Base-by-base conservation (phyloP, 2,113 vertebrate genomes). In the Entosphenus tridentatus region DNA sequence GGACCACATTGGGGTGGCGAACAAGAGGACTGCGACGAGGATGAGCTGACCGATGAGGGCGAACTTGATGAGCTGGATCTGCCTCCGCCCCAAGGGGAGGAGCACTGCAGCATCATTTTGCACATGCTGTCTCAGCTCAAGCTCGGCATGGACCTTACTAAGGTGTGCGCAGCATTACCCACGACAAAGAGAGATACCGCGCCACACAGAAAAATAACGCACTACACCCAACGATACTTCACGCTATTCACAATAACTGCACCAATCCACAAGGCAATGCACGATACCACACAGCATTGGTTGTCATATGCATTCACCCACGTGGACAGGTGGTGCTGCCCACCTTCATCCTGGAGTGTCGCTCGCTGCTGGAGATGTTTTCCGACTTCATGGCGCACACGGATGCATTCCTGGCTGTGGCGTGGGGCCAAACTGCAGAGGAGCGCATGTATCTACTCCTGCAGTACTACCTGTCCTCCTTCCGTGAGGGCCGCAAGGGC, bases 381-480 rank as follows among this genome's bases (percentile, higher is more conserved):
- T 89, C 93, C 0, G 93, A 96, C 77, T 98, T 98, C 78, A 87
- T 98, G 88, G 96, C 92, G 8, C 90, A 98, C 73, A 89, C 93
- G 1, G 89, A 92, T 67, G 84, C 96, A 58, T 95, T 98, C 71
- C 70, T 95, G 69, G 77, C 86, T 62, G 85, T 98, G 78, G 79
- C 87, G 0, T 80, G 82, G 1, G 93, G 90, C 78, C 2, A 73
- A 69, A 83, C 74, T 69, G 77, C 89, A 0, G 87, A 96, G 76
- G 89, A 93, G 71, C 85, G 93, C 75, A 98, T 98, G 92, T 83
- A 95, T 70, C 82, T 85, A 57, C 96, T 98, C 1, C 86, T 98
- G 14, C 87, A 98, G 75, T 98, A 98, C 82, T 98, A 98, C 78
- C 89, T 98, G 77, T 96, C 93, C 70, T 96, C 93, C 8, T 98